phyloP scores from a whole-genome alignment of 1,140 invertebrate genomes.

The Magallana ariakensis region DNA sequence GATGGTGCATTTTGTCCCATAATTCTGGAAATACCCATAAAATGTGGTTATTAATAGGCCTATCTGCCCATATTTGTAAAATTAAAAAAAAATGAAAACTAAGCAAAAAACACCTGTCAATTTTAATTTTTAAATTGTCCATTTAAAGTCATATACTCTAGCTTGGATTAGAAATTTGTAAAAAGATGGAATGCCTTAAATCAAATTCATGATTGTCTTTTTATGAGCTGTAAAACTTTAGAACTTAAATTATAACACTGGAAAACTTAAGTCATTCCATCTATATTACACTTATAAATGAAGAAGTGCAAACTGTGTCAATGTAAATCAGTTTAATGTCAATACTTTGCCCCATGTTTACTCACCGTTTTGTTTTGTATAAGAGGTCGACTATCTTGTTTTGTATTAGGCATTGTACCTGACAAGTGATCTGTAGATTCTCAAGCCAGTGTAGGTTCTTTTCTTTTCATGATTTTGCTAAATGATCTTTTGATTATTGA shows the following conservation, averaged over 20 bases:
- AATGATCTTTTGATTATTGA: too few species aligned
- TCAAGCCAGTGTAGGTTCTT: too few species aligned
- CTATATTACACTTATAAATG: not conserved
- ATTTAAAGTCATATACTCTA: not conserved
- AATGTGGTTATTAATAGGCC: constrained; percentile 3
- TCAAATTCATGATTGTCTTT: not conserved
- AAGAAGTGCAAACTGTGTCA: not conserved
- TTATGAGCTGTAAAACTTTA: not conserved
- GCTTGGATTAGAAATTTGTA: not conserved
- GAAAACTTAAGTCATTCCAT: not conserved
- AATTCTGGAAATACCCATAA: constrained; percentile 14
- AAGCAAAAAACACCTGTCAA: not conserved
- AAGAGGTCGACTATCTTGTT: not conserved
- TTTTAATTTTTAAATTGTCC: not conserved
- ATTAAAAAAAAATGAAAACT: not conserved
- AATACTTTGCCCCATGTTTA: not conserved
- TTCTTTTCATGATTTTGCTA: too few species aligned
- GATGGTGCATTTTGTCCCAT: constrained; percentile 32
- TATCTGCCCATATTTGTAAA: constrained; percentile 23
- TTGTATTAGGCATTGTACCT: too few species aligned
- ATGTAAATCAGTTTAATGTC: not conserved
- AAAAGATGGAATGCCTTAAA: constrained; percentile 18
- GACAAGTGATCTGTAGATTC: too few species aligned
- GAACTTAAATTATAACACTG: too few species aligned
- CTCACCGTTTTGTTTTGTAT: not conserved